Evolutionary conservation across 2,797 vertebrate genomes (phyloP).

Genomic region (Galagoides demidoff): DNA sequence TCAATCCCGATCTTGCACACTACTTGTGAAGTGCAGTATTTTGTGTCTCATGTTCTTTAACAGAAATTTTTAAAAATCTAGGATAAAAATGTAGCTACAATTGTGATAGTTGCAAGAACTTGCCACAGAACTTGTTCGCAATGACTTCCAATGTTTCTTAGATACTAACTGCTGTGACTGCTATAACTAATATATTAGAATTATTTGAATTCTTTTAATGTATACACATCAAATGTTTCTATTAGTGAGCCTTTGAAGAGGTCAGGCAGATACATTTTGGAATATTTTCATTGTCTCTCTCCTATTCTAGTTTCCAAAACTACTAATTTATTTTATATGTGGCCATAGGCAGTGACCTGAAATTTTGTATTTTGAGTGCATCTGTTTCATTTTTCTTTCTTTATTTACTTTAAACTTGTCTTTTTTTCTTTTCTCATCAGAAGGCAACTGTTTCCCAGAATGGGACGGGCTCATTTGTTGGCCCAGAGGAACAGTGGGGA

Average conservation of each 20-base stretch:
- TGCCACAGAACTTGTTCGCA: background rate
- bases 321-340: background rate
- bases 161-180: background rate
- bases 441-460: constrained; percentile 91
- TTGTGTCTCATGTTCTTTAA: background rate
- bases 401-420: constrained; percentile 43
- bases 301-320: background rate
- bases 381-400: constrained; percentile 5
- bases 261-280: background rate
- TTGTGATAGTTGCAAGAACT: background rate
- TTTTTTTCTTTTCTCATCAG: constrained; percentile 82
- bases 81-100: background rate
- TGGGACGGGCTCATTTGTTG: constrained; percentile 96
- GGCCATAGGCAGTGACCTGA: background rate
- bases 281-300: background rate
- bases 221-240: constrained; percentile 17
- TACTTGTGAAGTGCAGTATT: background rate
- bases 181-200: background rate
- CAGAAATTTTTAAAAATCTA: background rate
- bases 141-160: background rate
- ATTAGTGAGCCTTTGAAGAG: background rate
- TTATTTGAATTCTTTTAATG: constrained; percentile 27
- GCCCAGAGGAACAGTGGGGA: constrained; percentile 91
- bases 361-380: constrained; percentile 42
- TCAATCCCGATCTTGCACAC: background rate